phyloP scores from a whole-genome alignment of 2,797 vertebrate species.

The Myotis myotis region DNA sequence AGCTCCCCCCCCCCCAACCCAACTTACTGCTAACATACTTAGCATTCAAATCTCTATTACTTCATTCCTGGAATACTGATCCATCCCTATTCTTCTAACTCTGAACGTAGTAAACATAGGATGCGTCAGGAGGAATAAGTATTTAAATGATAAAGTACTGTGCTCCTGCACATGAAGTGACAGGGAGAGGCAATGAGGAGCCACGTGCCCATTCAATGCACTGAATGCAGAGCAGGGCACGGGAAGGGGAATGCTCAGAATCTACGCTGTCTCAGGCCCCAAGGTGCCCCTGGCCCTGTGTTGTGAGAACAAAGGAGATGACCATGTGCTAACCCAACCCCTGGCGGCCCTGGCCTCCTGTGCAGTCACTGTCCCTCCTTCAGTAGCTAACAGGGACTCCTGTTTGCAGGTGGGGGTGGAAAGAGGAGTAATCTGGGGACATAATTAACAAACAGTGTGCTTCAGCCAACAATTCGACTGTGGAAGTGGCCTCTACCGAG shows the following conservation, averaged over 20 bases:
- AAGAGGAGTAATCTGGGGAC: background rate
- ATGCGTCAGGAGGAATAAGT: background rate
- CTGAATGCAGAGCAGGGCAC: background rate
- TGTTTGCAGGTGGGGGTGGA: slow-evolving; percentile 37
- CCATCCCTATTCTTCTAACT: background rate
- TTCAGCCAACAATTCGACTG: slow-evolving; percentile 15
- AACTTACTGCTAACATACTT: background rate
- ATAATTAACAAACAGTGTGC: background rate
- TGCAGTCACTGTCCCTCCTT: background rate
- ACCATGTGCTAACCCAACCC: background rate
- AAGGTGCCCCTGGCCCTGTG: background rate
- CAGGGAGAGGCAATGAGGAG: background rate
- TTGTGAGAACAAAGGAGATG: background rate
- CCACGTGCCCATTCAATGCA: background rate
- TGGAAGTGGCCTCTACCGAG: background rate
- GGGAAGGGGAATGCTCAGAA: background rate
- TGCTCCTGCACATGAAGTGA: background rate
- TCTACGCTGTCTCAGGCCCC: accelerated
- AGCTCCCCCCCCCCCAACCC: too few relatives aligned
- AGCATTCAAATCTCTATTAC: background rate
- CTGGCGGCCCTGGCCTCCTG: background rate
- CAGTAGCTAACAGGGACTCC: background rate
- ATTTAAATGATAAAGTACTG: background rate
- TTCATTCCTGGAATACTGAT: background rate
- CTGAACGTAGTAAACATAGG: background rate